phyloP scores from a whole-genome alignment of 1,140 invertebrate species.

The Anoplophora glabripennis region DNA sequence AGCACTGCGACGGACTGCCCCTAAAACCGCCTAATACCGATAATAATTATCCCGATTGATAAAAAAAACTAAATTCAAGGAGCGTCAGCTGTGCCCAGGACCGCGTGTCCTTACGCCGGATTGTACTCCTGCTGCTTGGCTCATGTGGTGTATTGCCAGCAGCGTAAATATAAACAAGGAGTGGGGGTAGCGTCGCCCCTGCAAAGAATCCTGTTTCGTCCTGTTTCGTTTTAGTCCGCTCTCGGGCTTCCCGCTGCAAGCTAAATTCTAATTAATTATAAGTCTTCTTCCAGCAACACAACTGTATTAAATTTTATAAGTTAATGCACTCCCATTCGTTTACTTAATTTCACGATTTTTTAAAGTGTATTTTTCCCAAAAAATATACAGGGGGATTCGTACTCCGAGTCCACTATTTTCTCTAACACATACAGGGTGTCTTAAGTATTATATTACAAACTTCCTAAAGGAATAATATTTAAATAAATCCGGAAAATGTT shows the following conservation, averaged over 20 bases:
- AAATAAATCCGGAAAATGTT: too few relatives aligned
- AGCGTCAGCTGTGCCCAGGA: constrained; percentile 1
- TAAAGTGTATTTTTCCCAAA: too few relatives aligned
- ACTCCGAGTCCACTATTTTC: too few relatives aligned
- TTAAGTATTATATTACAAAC: too few relatives aligned
- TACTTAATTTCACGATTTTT: too few relatives aligned
- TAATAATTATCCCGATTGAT: constrained; percentile 37
- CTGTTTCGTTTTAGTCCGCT: constrained; percentile 12
- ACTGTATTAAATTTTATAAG: constrained; percentile 5
- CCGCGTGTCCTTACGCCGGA: constrained; percentile 9
- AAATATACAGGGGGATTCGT: too few relatives aligned
- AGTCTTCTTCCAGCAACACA: not conserved
- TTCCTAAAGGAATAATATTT: too few relatives aligned
- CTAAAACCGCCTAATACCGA: constrained; percentile 33
- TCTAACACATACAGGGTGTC: too few relatives aligned
- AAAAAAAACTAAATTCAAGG: constrained; percentile 18
- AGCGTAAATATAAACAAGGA: constrained; percentile 47
- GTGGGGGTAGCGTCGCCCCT: constrained; percentile 26
- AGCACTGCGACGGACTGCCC: constrained; percentile 37
- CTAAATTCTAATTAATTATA: constrained; percentile 13
- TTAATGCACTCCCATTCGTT: too few relatives aligned
- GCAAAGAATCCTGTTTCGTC: not conserved
- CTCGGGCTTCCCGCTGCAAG: not conserved
- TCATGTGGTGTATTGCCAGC: constrained; percentile 31
- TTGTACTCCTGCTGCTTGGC: constrained; percentile 4